A percentile compares a stretch with the other conserved stretches of the same genome.
These are phyloP conservation scores for Callaeas wilsoni DNA, from an alignment of 2,113 vertebrate genomes.

Conservation along the genomic window DNA sequence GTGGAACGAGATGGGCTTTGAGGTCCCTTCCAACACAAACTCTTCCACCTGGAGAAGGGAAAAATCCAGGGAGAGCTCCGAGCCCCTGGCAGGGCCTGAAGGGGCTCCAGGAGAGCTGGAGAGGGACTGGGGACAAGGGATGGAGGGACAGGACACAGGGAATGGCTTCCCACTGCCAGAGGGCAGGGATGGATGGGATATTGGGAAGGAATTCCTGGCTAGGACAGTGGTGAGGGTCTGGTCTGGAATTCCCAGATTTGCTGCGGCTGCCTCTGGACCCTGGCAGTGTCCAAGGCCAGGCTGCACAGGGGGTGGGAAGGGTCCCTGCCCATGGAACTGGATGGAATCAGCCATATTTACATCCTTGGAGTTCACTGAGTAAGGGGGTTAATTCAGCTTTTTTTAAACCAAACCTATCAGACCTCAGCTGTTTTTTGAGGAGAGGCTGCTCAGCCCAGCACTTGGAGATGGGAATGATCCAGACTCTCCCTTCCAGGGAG, in stretches of 20 bases:
- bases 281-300: not conserved
- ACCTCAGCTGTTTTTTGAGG: not conserved
- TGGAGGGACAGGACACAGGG: not conserved
- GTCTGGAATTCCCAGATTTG: not conserved
- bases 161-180: not conserved
- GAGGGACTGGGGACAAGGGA: not conserved
- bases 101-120: not conserved
- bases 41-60: no score
- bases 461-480: not conserved
- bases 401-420: not conserved
- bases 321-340: not conserved
- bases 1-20: not conserved
- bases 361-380: not conserved
- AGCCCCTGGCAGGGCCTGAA: no score
- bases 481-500: not conserved
- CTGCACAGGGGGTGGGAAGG: fast-evolving
- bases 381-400: not conserved
- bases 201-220: not conserved
- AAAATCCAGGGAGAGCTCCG: no score
- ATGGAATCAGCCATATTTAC: not conserved
- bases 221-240: no score
- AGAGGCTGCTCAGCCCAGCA: not conserved
- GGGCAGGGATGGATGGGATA: not conserved
- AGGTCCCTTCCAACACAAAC: not conserved
- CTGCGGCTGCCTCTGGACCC: not conserved